These are phyloP conservation scores for Amphiura filiformis DNA, from an alignment of 35 echinoderm and acorn worm species.

Conservation along the genomic window DNA sequence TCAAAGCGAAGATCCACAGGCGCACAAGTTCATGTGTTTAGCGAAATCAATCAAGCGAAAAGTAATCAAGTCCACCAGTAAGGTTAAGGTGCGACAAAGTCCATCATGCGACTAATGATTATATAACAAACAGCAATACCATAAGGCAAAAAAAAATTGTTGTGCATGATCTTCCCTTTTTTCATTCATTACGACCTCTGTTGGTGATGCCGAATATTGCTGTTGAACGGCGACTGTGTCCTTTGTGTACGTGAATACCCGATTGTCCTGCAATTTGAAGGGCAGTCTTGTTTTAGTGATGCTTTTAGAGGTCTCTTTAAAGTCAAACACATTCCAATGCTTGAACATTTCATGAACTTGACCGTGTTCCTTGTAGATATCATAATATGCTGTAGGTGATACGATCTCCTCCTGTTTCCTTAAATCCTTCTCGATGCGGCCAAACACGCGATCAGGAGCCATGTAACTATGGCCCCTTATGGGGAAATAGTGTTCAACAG, in stretches of 20 bases:
- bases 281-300: background rate
- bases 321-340: background rate
- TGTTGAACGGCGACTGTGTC: slow-evolving; percentile 5
- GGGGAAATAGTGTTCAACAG: background rate
- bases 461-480: background rate
- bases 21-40: no score
- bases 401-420: background rate
- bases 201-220: background rate
- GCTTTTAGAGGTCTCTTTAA: background rate
- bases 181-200: background rate
- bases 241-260: slow-evolving; percentile 7
- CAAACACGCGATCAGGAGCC: background rate
- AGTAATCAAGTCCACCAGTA: no score
- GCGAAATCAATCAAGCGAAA: no score
- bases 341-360: slow-evolving; percentile 15
- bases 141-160: no score
- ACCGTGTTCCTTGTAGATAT: slow-evolving; percentile 14
- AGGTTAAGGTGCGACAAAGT: no score
- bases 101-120: no score
- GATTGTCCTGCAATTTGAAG: slow-evolving; percentile 10
- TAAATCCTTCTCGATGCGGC: background rate
- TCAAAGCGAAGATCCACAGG: no score
- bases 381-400: slow-evolving; percentile 11
- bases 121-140: no score
- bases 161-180: no score